Evolutionary conservation across 2,888 invertebrate genomes (phyloP), one percentile per base, ranked within the genome.

Genomic region (Melieria picta): DNA sequence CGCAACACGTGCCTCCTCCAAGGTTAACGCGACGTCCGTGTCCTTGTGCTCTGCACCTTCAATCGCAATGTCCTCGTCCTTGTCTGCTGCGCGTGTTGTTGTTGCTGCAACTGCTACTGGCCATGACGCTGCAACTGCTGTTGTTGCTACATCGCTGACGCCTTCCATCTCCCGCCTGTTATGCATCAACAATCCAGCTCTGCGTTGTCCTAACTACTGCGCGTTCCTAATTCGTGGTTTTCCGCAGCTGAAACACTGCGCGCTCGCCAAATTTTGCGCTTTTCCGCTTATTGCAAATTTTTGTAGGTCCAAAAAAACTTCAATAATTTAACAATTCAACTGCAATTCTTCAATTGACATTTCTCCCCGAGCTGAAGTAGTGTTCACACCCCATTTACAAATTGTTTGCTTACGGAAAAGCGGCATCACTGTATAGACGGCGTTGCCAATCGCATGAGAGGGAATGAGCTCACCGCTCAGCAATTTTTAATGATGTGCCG

Each of bases 91-190:
- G 3, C 1, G 30, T 30, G 30, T 30, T 30, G 30, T 30, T 30
- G 30, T 30, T 30, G 30, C 30, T 30, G 30, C 30, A 30, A 30
- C 30, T 47, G 9, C 30, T 45, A n/a, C 13, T 57, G n/a, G 42
- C 42, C 10, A 16, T 52, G 6, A 50, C 7, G 13, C 43, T 50
- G 30, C 47, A 58, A 43, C 45, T 50, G 67, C 50, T 11, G 42
- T 45, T 48, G 9, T 7, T 16, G 52, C 45, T 52, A 52, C 60
- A 50, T 60, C 52, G 2, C 42, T 45, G 16, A 67, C n/a, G 46
- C 60, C 67, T 45, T 60, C 67, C 67, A 67, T 67, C 16, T 11
- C 58, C 66, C 58, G 58, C 43, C 58, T 58, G 13, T 30, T 30
- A 3, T 30, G 30, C 30, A 30, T 30, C 30, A 30, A 30, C 30